phyloP scores from a whole-genome alignment of 2,888 invertebrate species.

The Meteorus cinctellus region DNA sequence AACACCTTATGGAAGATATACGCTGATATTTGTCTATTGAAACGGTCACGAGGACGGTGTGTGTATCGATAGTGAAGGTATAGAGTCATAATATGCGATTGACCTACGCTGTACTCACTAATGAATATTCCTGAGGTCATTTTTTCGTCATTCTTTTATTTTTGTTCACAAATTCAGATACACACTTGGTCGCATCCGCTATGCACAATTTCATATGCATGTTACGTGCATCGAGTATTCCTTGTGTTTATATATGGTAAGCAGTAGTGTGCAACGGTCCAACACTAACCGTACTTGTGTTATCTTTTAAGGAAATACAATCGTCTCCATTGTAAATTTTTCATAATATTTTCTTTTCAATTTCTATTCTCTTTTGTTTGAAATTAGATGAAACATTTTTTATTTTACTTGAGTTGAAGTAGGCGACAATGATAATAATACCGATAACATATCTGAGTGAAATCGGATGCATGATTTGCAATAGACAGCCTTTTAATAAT shows the following conservation, averaged over 20 bases:
- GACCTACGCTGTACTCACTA: background rate
- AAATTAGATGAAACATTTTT: conserved; percentile 9
- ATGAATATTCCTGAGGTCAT: conserved; percentile 15
- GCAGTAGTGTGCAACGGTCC: conserved; percentile 25
- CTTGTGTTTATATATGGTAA: background rate
- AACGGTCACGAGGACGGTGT: too few relatives aligned
- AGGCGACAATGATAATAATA: conserved; percentile 18
- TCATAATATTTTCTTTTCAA: conserved; percentile 17
- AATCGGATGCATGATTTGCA: background rate
- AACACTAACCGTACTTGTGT: conserved; percentile 29
- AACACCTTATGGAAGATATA: background rate
- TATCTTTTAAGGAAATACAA: conserved; percentile 26
- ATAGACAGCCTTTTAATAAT: conserved; percentile 44
- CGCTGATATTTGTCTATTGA: background rate
- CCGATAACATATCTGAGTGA: conserved; percentile 25
- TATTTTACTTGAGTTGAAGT: conserved; percentile 11
- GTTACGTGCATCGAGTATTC: conserved; percentile 12
- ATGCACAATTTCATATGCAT: conserved; percentile 35
- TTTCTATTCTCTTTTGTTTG: conserved; percentile 1
- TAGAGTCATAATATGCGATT: too few relatives aligned
- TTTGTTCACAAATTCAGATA: background rate
- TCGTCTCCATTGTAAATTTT: conserved; percentile 6
- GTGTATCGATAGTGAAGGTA: too few relatives aligned
- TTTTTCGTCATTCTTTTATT: background rate
- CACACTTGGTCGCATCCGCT: background rate